phyloP scores from a whole-genome alignment of 2,888 invertebrate genomes.

The Brenthis ino region DNA sequence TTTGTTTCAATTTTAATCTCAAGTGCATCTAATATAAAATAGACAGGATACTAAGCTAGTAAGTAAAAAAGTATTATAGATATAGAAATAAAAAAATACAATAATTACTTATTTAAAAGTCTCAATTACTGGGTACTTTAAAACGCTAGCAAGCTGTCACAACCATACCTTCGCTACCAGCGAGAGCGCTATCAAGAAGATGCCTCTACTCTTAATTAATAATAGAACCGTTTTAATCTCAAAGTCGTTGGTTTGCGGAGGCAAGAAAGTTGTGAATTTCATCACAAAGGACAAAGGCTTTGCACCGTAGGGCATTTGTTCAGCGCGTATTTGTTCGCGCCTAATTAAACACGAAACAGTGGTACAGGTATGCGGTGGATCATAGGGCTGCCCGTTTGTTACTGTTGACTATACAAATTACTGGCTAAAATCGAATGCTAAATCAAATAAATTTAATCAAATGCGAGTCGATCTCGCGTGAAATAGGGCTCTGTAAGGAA shows the following conservation, averaged over 20 bases:
- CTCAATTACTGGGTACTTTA: too few species aligned
- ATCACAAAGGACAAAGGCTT: slow-evolving; percentile 76
- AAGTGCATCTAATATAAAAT: too few species aligned
- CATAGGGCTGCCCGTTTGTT: slow-evolving; percentile 54
- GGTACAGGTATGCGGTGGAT: slow-evolving; percentile 56
- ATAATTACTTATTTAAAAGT: too few species aligned
- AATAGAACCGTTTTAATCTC: slow-evolving; percentile 68
- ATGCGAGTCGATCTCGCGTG: too few species aligned
- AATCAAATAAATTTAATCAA: too few species aligned
- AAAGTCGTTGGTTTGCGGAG: slow-evolving; percentile 64
- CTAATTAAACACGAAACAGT: slow-evolving; percentile 77
- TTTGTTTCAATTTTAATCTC: too few species aligned
- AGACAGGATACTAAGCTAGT: too few species aligned
- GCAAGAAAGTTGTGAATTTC: slow-evolving; percentile 75
- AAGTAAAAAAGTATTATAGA: too few species aligned
- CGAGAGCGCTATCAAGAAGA: background rate
- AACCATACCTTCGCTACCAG: background rate
- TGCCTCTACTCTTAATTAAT: slow-evolving; percentile 56
- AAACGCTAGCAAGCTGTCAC: background rate
- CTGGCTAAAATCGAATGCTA: slow-evolving; percentile 17
- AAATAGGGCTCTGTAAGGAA: too few species aligned
- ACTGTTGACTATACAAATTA: slow-evolving; percentile 40
- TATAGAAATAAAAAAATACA: too few species aligned
- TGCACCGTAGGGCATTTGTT: slow-evolving; percentile 71
- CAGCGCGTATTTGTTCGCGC: slow-evolving; percentile 77